Conservation (phyloP, 1,140 invertebrate species). For the Drosophila leontia region DNA sequence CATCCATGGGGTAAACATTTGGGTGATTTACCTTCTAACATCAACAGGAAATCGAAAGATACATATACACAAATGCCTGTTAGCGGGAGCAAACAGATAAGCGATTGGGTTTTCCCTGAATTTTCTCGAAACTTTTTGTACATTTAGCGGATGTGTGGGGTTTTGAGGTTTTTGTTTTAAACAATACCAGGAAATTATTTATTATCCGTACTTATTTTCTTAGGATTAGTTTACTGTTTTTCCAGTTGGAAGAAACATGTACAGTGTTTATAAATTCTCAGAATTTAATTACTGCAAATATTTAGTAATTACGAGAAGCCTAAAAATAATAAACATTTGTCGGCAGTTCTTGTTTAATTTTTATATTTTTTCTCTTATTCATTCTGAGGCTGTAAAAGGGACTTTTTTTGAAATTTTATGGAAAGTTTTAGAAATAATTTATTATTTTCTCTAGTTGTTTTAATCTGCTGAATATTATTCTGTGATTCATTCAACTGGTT, state of each 20-base stretch:
- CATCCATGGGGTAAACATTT: conserved; percentile 24
- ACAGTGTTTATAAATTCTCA: neutral
- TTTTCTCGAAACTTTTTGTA: conserved; percentile 3
- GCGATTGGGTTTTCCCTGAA: conserved; percentile 18
- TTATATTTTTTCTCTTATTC: neutral
- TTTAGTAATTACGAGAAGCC: too few species aligned
- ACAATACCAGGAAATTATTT: conserved; percentile 10
- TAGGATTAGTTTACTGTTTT: neutral
- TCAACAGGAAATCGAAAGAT: conserved; percentile 40
- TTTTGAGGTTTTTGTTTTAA: neutral
- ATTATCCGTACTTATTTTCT: neutral
- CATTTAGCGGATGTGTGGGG: conserved; percentile 6
- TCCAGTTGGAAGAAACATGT: neutral
- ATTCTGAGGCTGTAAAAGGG: neutral
- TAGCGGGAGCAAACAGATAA: conserved; percentile 18
- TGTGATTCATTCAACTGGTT: neutral
- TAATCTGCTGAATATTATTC: neutral
- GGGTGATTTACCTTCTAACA: conserved; percentile 23
- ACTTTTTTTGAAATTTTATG: neutral
- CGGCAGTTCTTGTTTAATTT: too few species aligned
- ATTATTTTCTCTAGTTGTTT: neutral
- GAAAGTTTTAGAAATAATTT: neutral
- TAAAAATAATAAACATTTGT: conserved; percentile 4
- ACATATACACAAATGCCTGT: conserved; percentile 4
- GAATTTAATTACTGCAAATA: neutral